Evolutionary conservation across 1,140 invertebrate genomes (phyloP), one percentile per base, ranked within the genome.

Genomic region (Drosophila mayri): DNA sequence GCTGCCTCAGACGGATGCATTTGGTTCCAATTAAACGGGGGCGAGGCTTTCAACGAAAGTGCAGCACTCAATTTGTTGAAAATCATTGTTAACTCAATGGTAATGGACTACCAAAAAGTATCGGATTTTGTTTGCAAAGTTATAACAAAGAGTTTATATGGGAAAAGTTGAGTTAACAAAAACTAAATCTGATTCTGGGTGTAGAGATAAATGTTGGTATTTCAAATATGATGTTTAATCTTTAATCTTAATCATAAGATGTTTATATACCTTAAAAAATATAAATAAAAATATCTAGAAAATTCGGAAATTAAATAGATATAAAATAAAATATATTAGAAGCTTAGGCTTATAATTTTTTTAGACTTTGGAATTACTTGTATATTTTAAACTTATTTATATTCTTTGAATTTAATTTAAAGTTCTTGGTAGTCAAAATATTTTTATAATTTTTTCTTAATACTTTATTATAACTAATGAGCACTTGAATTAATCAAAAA

Each of bases 31-130:
- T 38, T 55, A 55, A 55, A 28, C 14, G 25, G 22, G 18, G 68
- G 73, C 22, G 72, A 30, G 47, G 74, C 72, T 60, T 76, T 49
- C 28, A 72, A 10, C 68, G 68, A 71, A 70, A 71, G 47, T 58
- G 67, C 67, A 16, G 50, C 50, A 18, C 20, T 32, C 10, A 40
- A n/a, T n/a, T 35, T 20, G 22, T 12, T 30, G 5, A 11, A 44
- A 58, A 35, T 35, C 12, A 41, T 41, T 58, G 49, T 40, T 58
- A 11, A 41, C 20, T n/a, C 5, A 30, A 8, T 14, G 8, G 41
- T 70, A 72, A 68, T 58, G 25, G 65, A 38, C 50, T 71, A 11
- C 12, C 32, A 57, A 70, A 70, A 71, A 25, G 2, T 32, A 22
- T 46, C 14, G 20, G 30, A 6, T 22, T 44, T 52, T 37, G 18